Evolutionary conservation across 1,140 invertebrate species (phyloP), one percentile per base, ranked within the genome.

Genomic region (Drosophila subpulchrella): DNA sequence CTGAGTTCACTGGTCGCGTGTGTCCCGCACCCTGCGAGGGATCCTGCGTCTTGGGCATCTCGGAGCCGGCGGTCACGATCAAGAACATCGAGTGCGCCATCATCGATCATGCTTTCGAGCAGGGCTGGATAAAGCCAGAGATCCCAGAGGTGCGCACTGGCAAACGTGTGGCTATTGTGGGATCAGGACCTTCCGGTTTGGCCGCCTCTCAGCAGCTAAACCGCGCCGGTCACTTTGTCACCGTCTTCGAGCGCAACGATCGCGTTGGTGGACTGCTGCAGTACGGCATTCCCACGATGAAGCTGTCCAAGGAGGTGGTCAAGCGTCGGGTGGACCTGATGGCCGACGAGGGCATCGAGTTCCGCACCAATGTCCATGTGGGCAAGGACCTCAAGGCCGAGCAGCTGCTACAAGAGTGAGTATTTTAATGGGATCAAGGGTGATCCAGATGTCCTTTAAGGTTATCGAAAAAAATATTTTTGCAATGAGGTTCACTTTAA

Each of bases 1-100:
- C 99, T 44, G 99, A 99, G 93, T 99, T 99, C 91, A 99, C 98
- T 51, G 99, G 99, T 4, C 94, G 99, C 85, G 98, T 99, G 10
- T 99, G 99, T 92, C 99, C 99, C 11, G 98, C 99, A 13, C 99
- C 99, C 4, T 99, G 99, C 93, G 99, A 99, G 94, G 98, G 98
- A 47, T 97, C 98, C 3, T 99, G 99, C 93, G 98, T 99, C 15
- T 92, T 99, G 54, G 98, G 98, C 34, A 99, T 99, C 85, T 98
- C 97, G 47, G 96, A 98, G 81, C 97, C 98, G 4, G 94, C 99
- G 10, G 99, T 99, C 2, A 99, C 98, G 34, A 99, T 99, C 89
- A 99, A 99, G 93, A 99, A 99, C 91, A 99, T 99, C 80, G 99
- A 99, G 94, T 99, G 98, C 93, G 95, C 98, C 24, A 99, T 99